Percentiles rank a stretch among this genome's conserved stretches.
phyloP scores from a whole-genome alignment of 1,140 invertebrate species.

The Drosophila saltans region DNA sequence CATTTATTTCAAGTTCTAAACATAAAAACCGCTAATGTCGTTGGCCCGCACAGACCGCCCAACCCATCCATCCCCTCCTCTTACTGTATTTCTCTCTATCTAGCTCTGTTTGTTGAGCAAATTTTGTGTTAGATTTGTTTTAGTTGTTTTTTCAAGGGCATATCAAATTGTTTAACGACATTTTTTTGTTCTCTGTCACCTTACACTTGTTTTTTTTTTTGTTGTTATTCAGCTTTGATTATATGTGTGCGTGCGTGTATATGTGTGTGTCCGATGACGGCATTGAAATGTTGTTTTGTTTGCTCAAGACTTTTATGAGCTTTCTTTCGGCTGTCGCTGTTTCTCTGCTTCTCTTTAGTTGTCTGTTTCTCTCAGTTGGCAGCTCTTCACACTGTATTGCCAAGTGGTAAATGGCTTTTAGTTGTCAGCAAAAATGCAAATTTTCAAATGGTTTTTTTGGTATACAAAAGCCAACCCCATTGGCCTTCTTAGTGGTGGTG shows the following conservation, averaged over 20 bases:
- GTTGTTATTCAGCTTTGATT: slow-evolving; percentile 32
- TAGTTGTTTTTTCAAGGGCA: slow-evolving; percentile 62
- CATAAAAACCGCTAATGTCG: slow-evolving; percentile 25
- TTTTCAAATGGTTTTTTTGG: slow-evolving; percentile 51
- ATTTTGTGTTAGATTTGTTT: slow-evolving; percentile 32
- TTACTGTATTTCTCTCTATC: neutral
- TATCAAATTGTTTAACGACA: slow-evolving; percentile 77
- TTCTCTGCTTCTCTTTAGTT: slow-evolving; percentile 10
- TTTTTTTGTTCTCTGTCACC: slow-evolving; percentile 72
- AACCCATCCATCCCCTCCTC: neutral
- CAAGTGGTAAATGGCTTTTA: slow-evolving; percentile 57
- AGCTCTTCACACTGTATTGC: neutral
- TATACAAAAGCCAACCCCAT: slow-evolving; percentile 23
- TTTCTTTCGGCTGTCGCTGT: slow-evolving; percentile 1
- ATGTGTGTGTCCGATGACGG: slow-evolving; percentile 48
- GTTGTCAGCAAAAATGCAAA: slow-evolving; percentile 53
- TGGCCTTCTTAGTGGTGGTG: slow-evolving; percentile 12
- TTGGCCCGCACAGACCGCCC: neutral
- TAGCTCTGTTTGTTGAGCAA: slow-evolving; percentile 21
- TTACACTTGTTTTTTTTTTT: slow-evolving; percentile 37
- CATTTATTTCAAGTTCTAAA: slow-evolving; percentile 62
- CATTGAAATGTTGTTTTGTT: slow-evolving; percentile 49
- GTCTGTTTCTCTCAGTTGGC: slow-evolving; percentile 17
- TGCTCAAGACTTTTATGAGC: slow-evolving; percentile 47
- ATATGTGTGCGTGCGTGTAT: slow-evolving; percentile 14